Evolutionary conservation across 2,797 vertebrate species (phyloP), one percentile per base, ranked within the genome.

Genomic region (Pangasius krempfi): DNA sequence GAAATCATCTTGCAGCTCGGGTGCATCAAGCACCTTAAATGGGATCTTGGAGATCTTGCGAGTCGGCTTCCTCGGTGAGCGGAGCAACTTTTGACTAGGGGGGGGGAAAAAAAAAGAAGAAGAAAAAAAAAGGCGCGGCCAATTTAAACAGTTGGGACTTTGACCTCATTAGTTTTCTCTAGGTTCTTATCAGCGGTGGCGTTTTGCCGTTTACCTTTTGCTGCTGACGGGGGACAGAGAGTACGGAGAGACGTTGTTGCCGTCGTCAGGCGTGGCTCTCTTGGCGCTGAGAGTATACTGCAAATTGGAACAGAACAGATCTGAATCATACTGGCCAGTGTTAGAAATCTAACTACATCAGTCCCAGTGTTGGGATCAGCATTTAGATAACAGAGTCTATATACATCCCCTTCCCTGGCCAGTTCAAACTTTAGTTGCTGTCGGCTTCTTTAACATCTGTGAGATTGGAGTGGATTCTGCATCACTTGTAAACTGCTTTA

Each of bases 11-110:
- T 99, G 99, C 64, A 99, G 95, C 92, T 99, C 99, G 0, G 99
- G 99, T 7, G 99, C 99, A 1, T 99, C 99, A 84, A 99, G 94
- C 82, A 99, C 99, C 94, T 99, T 99, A 89, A 99, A 99, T 8
- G 99, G 99, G 88, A 99, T 99, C 96, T 99, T 99, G 33, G 99
- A 99, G 92, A 99, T 99, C 93, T 99, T 99, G 16, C 98, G 96
- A 0, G 98, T 99, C 0, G 99, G 99, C 92, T 99, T 99, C 93
- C 98, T 96, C 14, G 99, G 99, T 0, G 99, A 99, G 47, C 98
- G 96, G 47, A 99, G 92, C 86, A 99, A 93, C 93, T 99, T 99
- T 91, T 99, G 99, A 91, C 99, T 99, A 85, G 2, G 0, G 18
- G n/a, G n/a, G 44, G 2, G 0, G 5, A 4, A 12, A 2, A 56